Evolutionary conservation across 2,113 vertebrate genomes (phyloP).

Genomic region (Callipepla squamata): DNA sequence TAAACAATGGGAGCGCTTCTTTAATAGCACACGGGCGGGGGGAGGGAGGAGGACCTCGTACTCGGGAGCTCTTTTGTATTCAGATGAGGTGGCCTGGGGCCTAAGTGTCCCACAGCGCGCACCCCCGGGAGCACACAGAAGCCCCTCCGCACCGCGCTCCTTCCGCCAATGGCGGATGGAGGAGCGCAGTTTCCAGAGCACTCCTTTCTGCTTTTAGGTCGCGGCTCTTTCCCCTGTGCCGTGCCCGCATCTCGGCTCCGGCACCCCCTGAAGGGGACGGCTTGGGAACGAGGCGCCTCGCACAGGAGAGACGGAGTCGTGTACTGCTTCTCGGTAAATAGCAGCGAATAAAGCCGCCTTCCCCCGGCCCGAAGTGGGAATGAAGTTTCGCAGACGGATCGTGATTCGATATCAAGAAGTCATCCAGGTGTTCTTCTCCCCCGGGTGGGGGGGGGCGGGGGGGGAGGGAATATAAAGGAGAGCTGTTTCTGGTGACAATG

Average conservation of each 20-base stretch:
- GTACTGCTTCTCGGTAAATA: no score
- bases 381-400: slow-evolving; percentile 2
- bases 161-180: not conserved
- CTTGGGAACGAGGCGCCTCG: not conserved
- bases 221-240: not conserved
- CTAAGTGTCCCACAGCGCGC: not conserved
- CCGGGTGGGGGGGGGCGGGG: not conserved
- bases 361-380: not conserved
- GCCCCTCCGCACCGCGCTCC: not conserved
- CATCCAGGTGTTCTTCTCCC: not conserved
- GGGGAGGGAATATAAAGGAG: not conserved
- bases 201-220: not conserved
- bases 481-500: slow-evolving; percentile 31
- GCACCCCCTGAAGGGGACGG: no score
- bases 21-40: slow-evolving; percentile 4
- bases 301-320: no score
- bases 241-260: accelerated
- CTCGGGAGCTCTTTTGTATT: slow-evolving; percentile 60
- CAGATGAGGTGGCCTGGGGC: slow-evolving; percentile 8
- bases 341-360: not conserved
- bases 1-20: slow-evolving; percentile 62
- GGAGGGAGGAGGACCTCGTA: not conserved
- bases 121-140: not conserved
- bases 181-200: not conserved
- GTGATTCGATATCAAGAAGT: not conserved